phyloP scores from a whole-genome alignment of 2,113 vertebrate species.

The Etheostoma spectabile region DNA sequence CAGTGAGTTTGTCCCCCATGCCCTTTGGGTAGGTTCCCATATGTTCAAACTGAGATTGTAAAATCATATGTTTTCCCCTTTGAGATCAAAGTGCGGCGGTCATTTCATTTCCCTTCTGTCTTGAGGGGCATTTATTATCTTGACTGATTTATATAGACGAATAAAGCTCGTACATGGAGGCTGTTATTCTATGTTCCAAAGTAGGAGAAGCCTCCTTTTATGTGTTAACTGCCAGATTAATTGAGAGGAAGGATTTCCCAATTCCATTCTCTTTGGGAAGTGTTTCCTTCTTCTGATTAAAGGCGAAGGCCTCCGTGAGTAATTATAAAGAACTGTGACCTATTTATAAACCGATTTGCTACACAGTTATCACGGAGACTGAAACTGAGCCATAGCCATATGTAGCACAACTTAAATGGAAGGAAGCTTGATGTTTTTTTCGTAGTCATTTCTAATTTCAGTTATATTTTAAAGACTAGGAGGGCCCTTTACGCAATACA shows the following conservation, averaged over 20 bases:
- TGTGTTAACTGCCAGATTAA: slow-evolving; percentile 24
- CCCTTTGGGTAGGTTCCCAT: neutral
- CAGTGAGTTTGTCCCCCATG: neutral
- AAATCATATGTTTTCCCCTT: neutral
- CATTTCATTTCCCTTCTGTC: slow-evolving; percentile 32
- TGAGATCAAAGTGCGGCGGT: slow-evolving; percentile 44
- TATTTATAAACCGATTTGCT: neutral
- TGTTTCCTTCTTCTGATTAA: neutral
- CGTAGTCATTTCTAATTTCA: neutral
- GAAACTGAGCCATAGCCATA: neutral
- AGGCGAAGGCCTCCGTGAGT: neutral
- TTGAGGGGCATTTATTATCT: slow-evolving; percentile 17
- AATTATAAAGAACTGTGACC: slow-evolving; percentile 6
- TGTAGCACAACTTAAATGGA: neutral
- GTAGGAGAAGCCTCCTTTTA: slow-evolving; percentile 17
- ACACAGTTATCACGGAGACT: slow-evolving; percentile 6
- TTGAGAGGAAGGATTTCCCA: slow-evolving; percentile 25
- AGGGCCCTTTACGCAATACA: neutral
- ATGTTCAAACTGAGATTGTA: neutral
- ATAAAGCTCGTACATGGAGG: slow-evolving; percentile 14
- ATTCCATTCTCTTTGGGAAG: slow-evolving; percentile 6
- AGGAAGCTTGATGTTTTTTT: neutral
- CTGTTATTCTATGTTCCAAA: slow-evolving; percentile 5
- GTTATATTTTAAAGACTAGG: neutral
- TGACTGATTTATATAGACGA: slow-evolving; percentile 31